Conservation (phyloP, 2,113 vertebrate genomes). For the Hipposideros armiger region DNA sequence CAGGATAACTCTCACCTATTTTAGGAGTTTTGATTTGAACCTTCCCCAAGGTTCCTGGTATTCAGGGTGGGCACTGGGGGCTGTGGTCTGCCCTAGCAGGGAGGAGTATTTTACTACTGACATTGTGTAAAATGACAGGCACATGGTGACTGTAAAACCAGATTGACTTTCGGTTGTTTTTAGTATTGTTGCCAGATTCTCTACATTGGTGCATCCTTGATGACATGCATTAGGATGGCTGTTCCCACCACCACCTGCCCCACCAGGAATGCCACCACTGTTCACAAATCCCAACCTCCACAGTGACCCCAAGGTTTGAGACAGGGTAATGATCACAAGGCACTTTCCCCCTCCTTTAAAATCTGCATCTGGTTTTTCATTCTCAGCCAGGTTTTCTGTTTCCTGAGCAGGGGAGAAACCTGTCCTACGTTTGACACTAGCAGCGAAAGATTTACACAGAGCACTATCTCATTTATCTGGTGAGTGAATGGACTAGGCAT, state of each 20-base stretch:
- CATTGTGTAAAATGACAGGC: rapidly evolving
- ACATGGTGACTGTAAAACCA: rapidly evolving
- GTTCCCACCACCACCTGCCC: rapidly evolving
- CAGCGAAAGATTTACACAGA: neutral
- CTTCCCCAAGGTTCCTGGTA: neutral
- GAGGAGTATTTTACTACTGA: neutral
- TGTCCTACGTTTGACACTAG: neutral
- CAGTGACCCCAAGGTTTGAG: neutral
- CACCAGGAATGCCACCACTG: rapidly evolving
- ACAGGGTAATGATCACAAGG: neutral
- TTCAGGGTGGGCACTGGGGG: rapidly evolving
- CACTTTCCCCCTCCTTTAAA: neutral
- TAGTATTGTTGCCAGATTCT: neutral
- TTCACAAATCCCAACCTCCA: too few species aligned
- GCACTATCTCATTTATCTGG: neutral
- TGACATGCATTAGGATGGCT: rapidly evolving
- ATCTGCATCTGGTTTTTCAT: neutral
- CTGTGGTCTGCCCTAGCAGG: rapidly evolving
- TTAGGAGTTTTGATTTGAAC: neutral
- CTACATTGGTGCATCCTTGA: rapidly evolving
- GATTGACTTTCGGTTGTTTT: neutral
- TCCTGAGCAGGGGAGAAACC: neutral
- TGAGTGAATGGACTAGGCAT: neutral
- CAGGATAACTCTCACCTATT: rapidly evolving
- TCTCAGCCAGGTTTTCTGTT: neutral